Evolutionary conservation across 2,888 invertebrate genomes (phyloP).

Genomic region (Pachycephus smyrnensis): DNA sequence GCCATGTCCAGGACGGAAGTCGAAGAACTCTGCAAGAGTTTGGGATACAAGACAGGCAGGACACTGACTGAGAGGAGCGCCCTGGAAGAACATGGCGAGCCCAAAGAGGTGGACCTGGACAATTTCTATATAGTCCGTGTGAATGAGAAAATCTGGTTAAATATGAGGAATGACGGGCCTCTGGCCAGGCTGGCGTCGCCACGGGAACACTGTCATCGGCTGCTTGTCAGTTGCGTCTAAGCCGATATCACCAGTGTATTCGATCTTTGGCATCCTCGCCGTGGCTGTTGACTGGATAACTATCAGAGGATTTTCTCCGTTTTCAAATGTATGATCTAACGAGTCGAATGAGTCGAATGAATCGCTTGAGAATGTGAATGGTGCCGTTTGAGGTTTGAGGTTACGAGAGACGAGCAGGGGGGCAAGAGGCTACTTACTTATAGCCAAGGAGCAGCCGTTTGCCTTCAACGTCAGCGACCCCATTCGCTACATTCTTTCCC

Average conservation of each 20-base stretch:
- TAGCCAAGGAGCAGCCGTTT: constrained; percentile 50
- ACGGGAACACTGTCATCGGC: constrained; percentile 44
- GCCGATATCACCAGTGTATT: neutral
- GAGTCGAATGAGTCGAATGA: constrained; percentile 38
- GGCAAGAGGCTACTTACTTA: constrained; percentile 15
- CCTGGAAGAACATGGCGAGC: constrained; percentile 19
- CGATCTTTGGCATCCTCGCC: neutral
- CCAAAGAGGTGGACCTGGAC: constrained; percentile 21
- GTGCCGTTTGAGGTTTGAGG: constrained; percentile 36
- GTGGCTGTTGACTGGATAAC: neutral
- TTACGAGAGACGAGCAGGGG: constrained; percentile 22
- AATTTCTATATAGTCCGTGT: constrained; percentile 49
- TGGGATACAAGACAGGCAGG: constrained; percentile 73
- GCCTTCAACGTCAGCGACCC: constrained; percentile 65
- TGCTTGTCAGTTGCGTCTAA: constrained; percentile 38
- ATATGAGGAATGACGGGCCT: constrained; percentile 42
- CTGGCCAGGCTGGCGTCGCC: constrained; percentile 39
- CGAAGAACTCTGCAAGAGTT: constrained; percentile 73
- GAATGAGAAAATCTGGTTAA: constrained; percentile 44
- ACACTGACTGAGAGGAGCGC: neutral
- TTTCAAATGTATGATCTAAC: neutral
- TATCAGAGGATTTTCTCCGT: neutral
- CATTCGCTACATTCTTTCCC: constrained; percentile 60
- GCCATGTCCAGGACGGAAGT: constrained; percentile 58
- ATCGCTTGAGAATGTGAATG: constrained; percentile 60